Evolutionary conservation across 2,888 invertebrate genomes (phyloP).

Genomic region (Agapostemon virescens): DNA sequence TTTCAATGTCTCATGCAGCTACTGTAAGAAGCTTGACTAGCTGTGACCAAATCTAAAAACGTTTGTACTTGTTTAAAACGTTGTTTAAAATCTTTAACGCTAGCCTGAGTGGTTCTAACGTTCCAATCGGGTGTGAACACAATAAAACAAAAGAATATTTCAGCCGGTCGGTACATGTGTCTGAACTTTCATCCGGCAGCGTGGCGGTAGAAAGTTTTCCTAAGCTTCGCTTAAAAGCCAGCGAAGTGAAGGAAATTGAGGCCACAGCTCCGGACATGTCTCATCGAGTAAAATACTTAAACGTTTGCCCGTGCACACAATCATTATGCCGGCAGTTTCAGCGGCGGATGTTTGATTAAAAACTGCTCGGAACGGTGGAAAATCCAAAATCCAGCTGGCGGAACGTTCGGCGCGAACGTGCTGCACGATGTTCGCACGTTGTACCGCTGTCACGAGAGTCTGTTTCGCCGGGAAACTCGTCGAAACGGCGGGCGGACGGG

Average conservation of each 20-base stretch:
- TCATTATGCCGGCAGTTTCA: neutral
- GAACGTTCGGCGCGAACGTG: neutral
- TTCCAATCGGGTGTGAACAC: too few species aligned
- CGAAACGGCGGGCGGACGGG: neutral
- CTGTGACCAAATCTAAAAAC: too few species aligned
- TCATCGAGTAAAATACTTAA: neutral
- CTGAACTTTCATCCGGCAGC: too few species aligned
- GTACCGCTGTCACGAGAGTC: constrained; percentile 5
- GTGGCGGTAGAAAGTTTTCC: neutral
- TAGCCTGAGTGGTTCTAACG: too few species aligned
- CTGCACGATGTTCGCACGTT: neutral
- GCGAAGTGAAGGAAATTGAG: neutral
- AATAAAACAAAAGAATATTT: too few species aligned
- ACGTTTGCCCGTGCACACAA: neutral
- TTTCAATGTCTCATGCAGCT: too few species aligned
- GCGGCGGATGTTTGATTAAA: neutral
- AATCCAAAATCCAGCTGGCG: neutral
- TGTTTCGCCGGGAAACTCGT: neutral
- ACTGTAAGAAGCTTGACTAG: too few species aligned
- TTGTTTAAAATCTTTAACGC: too few species aligned
- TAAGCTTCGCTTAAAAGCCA: neutral
- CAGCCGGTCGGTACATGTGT: too few species aligned
- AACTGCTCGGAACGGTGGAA: neutral
- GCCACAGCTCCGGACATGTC: neutral
- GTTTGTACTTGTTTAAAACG: too few species aligned